phyloP scores from a whole-genome alignment of 2,888 invertebrate genomes.

The Drosophila testacea region DNA sequence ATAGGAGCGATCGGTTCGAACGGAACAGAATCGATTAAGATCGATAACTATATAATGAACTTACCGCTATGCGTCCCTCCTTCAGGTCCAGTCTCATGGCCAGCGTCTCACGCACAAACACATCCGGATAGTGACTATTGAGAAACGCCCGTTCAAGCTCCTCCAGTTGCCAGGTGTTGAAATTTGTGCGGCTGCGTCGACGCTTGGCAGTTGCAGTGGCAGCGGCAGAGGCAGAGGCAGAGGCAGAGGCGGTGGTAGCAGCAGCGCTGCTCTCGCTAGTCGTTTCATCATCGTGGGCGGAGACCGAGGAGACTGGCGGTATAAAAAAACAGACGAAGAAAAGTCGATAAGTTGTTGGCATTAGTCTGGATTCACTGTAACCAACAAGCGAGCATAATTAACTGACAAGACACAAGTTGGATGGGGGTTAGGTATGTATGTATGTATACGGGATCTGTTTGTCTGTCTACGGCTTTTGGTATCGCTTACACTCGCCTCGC shows the following conservation, averaged over 20 bases:
- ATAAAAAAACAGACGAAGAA: conserved; percentile 11
- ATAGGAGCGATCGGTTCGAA: no score
- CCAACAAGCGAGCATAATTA: conserved; percentile 64
- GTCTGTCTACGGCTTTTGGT: conserved; percentile 39
- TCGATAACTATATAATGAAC: conserved; percentile 78
- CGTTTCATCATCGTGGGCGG: conserved; percentile 60
- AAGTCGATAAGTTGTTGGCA: conserved; percentile 60
- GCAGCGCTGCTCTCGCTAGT: conserved; percentile 86
- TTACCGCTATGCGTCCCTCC: conserved; percentile 99
- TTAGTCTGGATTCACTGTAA: conserved; percentile 40
- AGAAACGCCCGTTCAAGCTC: conserved; percentile 98
- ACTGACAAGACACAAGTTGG: conserved; percentile 39
- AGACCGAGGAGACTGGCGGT: conserved; percentile 37
- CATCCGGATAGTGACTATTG: conserved; percentile 95
- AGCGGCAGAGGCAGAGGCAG: conserved; percentile 23
- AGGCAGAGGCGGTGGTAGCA: neutral
- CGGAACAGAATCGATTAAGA: neutral
- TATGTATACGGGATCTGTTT: conserved; percentile 14
- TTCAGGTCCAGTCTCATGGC: conserved; percentile 98
- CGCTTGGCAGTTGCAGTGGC: conserved; percentile 88
- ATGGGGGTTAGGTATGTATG: neutral
- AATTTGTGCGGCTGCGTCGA: conserved; percentile 96
- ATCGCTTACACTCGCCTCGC: conserved; percentile 51
- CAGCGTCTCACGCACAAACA: conserved; percentile 99
- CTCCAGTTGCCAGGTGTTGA: conserved; percentile 96